Evolutionary conservation across 2,113 vertebrate genomes (phyloP).

Genomic region (Patagioenas fasciata): DNA sequence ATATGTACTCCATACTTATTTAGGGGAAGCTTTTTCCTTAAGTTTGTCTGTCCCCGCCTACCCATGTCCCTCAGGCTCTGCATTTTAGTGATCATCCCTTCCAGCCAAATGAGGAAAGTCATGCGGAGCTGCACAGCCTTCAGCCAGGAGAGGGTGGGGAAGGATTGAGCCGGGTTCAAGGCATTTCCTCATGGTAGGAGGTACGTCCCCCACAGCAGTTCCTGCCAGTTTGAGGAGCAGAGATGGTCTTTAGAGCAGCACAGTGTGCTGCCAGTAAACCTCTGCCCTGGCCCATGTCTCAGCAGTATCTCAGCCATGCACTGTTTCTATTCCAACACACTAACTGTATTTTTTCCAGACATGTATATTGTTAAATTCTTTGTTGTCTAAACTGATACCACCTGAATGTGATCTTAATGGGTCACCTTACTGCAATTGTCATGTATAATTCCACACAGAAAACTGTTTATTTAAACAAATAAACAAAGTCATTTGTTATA

Average conservation of each 20-base stretch:
- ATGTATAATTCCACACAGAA: not conserved
- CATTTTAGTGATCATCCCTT: not conserved
- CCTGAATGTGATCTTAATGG: not conserved
- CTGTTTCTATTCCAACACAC: not conserved
- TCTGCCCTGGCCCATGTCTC: not conserved
- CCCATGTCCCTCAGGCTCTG: not conserved
- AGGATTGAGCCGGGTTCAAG: not conserved
- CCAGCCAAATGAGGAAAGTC: not conserved
- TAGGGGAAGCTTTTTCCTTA: not conserved
- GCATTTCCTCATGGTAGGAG: conserved; percentile 1
- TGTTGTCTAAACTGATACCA: not conserved
- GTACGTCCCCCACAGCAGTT: not conserved
- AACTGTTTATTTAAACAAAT: not conserved
- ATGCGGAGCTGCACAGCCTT: not conserved
- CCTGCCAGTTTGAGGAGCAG: not conserved
- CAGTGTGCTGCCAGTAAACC: not conserved
- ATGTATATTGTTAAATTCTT: not conserved
- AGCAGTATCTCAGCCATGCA: not conserved
- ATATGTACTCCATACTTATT: accelerated
- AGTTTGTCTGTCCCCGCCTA: not conserved
- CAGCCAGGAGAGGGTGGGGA: not conserved
- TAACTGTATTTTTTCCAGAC: not conserved
- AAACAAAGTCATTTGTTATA: not conserved
- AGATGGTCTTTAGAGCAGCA: not conserved
- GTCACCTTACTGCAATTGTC: not conserved